Evolutionary conservation across 2,888 invertebrate species (phyloP).

Genomic region (Oligia fasciuncula): DNA sequence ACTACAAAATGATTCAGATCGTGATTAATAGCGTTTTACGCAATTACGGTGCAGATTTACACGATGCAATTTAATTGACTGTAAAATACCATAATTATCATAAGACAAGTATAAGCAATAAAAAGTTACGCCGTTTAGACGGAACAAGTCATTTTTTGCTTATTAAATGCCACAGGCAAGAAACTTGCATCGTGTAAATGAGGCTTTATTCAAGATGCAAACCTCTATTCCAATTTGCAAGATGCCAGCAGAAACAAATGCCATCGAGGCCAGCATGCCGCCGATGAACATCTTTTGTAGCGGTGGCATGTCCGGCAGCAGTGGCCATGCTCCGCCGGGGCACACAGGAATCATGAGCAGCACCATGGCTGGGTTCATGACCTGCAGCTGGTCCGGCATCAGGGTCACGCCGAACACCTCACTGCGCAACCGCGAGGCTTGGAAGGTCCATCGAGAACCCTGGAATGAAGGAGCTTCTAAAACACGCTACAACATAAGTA

Average conservation of each 20-base stretch:
- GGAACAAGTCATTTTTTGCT: background rate
- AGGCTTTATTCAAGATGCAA: background rate
- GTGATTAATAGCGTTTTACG: background rate
- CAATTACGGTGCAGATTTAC: background rate
- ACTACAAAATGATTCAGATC: background rate
- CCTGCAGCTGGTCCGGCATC: conserved; percentile 95
- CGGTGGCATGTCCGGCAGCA: conserved; percentile 88
- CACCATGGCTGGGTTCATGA: conserved; percentile 93
- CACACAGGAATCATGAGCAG: conserved; percentile 92
- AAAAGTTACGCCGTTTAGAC: background rate
- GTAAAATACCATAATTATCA: background rate
- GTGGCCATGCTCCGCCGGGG: conserved; percentile 84
- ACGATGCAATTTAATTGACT: background rate
- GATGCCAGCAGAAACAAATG: conserved; percentile 92
- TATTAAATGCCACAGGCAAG: background rate
- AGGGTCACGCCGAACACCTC: conserved; percentile 88
- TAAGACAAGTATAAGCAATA: background rate
- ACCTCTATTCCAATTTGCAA: conserved; percentile 91
- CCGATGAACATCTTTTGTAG: conserved; percentile 94
- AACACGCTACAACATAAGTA: background rate
- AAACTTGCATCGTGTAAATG: background rate
- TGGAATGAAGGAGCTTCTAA: conserved; percentile 63
- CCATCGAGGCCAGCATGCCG: conserved; percentile 82
- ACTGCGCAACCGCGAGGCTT: conserved; percentile 93
- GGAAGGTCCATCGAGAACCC: conserved; percentile 94